phyloP scores from a whole-genome alignment of 2,888 invertebrate genomes.

The Drosophila lutescens region DNA sequence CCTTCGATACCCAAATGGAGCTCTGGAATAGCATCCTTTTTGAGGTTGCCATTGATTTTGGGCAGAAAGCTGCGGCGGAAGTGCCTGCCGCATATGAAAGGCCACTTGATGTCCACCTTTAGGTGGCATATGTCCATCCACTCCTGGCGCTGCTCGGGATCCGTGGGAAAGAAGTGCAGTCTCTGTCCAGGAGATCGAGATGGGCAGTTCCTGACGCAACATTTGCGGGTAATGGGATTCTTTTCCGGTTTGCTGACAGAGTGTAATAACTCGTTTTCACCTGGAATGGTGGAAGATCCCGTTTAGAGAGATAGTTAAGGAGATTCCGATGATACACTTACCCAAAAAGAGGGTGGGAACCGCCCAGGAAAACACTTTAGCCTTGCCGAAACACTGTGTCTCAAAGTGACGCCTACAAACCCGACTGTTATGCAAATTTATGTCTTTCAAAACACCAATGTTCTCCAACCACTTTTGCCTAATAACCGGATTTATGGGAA shows the following conservation, averaged over 20 bases:
- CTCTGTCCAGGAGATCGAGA: constrained; percentile 1
- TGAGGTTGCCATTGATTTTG: constrained; percentile 21
- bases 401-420: constrained; percentile 50
- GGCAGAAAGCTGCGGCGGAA: constrained; percentile 22
- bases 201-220: constrained; percentile 33
- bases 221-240: constrained; percentile 17
- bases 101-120: constrained; percentile 9
- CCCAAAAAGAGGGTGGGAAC: constrained; percentile 49
- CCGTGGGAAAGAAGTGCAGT: constrained; percentile 43
- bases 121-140: constrained; percentile 47
- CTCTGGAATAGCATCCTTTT: constrained; percentile 37
- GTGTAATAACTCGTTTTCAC: constrained; percentile 18
- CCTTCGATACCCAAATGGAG: constrained; percentile 25
- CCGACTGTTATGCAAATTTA: not conserved
- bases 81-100: constrained; percentile 24
- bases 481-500: constrained; percentile 29
- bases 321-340: not conserved
- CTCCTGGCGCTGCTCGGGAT: constrained; percentile 3
- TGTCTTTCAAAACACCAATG: constrained; percentile 10
- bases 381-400: constrained; percentile 17
- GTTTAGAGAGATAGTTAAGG: not conserved
- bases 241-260: not conserved
- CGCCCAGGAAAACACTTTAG: constrained; percentile 25
- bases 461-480: constrained; percentile 50
- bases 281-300: not conserved